phyloP scores from a whole-genome alignment of 2,888 invertebrate genomes.

The Metalampra italica region DNA sequence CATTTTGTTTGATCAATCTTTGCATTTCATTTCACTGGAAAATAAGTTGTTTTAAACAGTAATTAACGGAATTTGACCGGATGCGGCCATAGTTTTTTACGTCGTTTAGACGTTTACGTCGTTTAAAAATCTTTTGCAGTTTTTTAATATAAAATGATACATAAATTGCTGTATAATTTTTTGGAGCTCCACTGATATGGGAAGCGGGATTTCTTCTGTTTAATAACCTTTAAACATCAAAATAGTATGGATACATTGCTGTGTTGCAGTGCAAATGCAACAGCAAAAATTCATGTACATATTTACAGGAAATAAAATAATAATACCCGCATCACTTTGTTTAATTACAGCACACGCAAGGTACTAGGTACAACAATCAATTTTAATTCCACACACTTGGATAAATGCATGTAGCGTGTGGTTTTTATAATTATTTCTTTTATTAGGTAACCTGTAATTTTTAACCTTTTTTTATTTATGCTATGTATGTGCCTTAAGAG shows the following conservation, averaged over 20 bases:
- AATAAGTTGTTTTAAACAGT: not conserved
- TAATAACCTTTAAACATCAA: too few relatives aligned
- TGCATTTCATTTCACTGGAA: not conserved
- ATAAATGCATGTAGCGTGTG: conserved; percentile 3
- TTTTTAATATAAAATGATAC: too few relatives aligned
- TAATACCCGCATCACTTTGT: conserved; percentile 10
- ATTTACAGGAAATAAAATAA: conserved; percentile 2
- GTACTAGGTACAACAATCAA: conserved; percentile 8
- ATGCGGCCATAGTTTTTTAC: too few relatives aligned
- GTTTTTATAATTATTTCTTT: not conserved
- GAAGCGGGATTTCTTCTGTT: too few relatives aligned
- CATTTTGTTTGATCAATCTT: not conserved
- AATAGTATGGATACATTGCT: not conserved
- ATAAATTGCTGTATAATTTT: too few relatives aligned
- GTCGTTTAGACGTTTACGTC: too few relatives aligned
- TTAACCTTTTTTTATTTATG: too few relatives aligned
- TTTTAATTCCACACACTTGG: conserved; percentile 12
- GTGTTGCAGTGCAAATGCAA: not conserved
- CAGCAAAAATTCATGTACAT: not conserved
- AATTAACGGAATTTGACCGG: too few relatives aligned
- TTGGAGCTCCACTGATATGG: too few relatives aligned
- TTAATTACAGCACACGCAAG: conserved; percentile 7
- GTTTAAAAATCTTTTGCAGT: too few relatives aligned
- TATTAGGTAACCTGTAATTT: not conserved
- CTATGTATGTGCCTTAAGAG: too few relatives aligned